Evolutionary conservation across 2,113 vertebrate species (phyloP).

Genomic region (Columba livia): DNA sequence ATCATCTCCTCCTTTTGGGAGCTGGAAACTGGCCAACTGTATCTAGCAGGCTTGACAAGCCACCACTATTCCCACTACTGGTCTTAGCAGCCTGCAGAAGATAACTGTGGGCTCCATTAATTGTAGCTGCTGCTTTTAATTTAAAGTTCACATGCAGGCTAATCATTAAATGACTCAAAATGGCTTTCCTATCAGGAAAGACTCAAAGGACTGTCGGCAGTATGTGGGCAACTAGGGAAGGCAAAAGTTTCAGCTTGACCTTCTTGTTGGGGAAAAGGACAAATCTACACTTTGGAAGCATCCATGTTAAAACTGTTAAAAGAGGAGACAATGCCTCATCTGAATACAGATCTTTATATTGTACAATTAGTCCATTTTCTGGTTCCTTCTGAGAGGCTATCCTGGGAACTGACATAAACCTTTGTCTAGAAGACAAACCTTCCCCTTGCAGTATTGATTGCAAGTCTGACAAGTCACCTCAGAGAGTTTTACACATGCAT

Average conservation of each 20-base stretch:
- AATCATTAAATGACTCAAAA: constrained; percentile 26
- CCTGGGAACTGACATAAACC: not conserved
- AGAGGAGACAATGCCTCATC: not conserved
- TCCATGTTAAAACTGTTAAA: not conserved
- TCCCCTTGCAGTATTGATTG: not conserved
- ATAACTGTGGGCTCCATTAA: not conserved
- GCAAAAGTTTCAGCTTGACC: not conserved
- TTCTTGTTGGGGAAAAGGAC: not conserved
- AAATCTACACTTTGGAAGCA: not conserved
- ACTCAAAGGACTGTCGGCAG: not conserved
- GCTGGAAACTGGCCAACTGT: constrained; percentile 25
- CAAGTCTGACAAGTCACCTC: not conserved
- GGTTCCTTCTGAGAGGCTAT: not conserved
- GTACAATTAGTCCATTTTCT: not conserved
- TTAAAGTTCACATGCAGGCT: constrained; percentile 41
- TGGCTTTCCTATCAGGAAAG: not conserved
- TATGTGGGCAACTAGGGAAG: not conserved
- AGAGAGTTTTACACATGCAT: not conserved
- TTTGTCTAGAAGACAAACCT: not conserved
- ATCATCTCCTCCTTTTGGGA: constrained; percentile 21
- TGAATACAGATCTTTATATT: not conserved
- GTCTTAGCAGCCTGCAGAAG: constrained; percentile 16
- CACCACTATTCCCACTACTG: not conserved
- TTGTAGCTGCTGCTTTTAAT: constrained; percentile 44
- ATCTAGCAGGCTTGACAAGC: constrained; percentile 17